Evolutionary conservation across 2,113 vertebrate genomes (phyloP), one percentile per base, ranked within the genome.

Genomic region (Pituophis catenifer): DNA sequence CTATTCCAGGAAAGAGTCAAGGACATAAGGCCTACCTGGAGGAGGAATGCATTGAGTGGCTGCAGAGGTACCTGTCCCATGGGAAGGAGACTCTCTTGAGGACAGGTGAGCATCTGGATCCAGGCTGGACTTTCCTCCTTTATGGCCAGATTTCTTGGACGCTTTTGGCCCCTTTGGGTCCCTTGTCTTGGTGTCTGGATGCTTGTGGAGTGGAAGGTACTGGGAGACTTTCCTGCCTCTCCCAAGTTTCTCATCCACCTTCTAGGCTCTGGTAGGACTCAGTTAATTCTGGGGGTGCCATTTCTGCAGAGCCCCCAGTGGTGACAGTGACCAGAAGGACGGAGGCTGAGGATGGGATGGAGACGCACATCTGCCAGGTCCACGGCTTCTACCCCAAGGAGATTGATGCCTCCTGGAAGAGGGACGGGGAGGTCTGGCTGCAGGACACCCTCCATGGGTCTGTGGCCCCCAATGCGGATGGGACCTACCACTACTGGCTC

Each of bases 181-280:
- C 59, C 9, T 29, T 0, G 59, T 62, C 24, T 26, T 50, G 48
- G 0, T 0, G 58, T 3, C 24, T 11, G 24, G 0, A 1, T 62
- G 59, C 59, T 26, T 62, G 23, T 65, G 59, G 26, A 65, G 59
- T 11, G 26, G 26, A 3, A 65, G 5, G 2, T 24, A 9, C 23
- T 23, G 58, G 58, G 23, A 59, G 8, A 59, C 0, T 29, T 65
- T n/a, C 62, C 26, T 65, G 59, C 26, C 59, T 11, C 26, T 29
- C 21, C 26, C 59, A 26, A 11, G 10, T 65, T 65, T 65, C 62
- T 13, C 26, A 29, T 4, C 26, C 10, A 1, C 26, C 62, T 65
- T 65, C 3, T 26, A n/a, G 11, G 10, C 26, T 65, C 62, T 13
- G 26, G 62, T n/a, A 11, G 26, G 26, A 10, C 3, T 13, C 10